These are phyloP conservation scores for Penaeus monodon DNA, from an alignment of 2,888 invertebrate genomes.

Conservation along the genomic window DNA sequence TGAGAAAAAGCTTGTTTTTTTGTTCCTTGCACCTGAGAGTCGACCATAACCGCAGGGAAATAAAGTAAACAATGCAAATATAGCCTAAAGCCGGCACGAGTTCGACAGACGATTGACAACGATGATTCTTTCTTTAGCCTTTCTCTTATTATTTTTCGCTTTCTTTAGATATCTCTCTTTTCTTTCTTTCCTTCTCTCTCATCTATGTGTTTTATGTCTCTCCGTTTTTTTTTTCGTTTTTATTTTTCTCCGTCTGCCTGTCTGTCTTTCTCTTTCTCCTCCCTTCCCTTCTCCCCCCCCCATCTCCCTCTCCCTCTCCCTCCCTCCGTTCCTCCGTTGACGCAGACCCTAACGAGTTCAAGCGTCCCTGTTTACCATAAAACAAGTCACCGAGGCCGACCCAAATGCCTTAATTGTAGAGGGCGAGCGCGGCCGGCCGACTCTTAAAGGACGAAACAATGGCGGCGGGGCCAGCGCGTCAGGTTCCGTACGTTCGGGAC, in stretches of 20 bases:
- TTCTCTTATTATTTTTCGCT: too few relatives aligned
- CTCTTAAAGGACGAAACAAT: neutral
- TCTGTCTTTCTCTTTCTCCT: neutral
- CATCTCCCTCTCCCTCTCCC: neutral
- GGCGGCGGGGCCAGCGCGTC: neutral
- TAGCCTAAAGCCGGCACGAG: too few relatives aligned
- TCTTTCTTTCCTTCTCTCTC: too few relatives aligned
- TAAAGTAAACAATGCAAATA: too few relatives aligned
- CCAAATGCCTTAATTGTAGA: slow-evolving; percentile 14
- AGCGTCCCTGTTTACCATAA: slow-evolving; percentile 12
- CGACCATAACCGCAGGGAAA: too few relatives aligned
- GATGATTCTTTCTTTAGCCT: too few relatives aligned
- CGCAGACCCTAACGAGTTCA: neutral
- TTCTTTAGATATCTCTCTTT: too few relatives aligned
- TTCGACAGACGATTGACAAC: too few relatives aligned
- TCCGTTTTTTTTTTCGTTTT: too few relatives aligned
- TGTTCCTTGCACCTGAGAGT: too few relatives aligned
- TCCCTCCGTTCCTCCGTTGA: neutral
- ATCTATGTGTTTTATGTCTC: too few relatives aligned
- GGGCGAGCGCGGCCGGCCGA: neutral
- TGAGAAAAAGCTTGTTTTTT: too few relatives aligned
- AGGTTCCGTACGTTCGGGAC: slow-evolving; percentile 36
- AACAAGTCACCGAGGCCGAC: slow-evolving; percentile 3
- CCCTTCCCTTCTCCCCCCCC: neutral
- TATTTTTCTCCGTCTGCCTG: neutral